A percentile compares a stretch with the other conserved stretches of the same genome.
Conservation (phyloP, 2,113 vertebrate species). For the Cololabis saira region DNA sequence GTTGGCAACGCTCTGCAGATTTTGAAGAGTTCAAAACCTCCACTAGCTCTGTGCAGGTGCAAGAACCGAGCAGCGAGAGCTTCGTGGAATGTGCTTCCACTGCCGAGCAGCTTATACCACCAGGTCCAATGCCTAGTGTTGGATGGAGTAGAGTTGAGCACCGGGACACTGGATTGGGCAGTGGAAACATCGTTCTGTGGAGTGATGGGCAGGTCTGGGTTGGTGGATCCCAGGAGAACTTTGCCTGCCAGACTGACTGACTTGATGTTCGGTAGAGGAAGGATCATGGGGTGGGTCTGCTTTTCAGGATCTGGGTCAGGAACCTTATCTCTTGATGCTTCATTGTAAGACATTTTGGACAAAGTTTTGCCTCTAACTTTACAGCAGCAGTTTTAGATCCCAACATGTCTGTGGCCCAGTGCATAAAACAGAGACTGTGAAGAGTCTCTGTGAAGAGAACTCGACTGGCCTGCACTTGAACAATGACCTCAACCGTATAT, state of each 20-base stretch:
- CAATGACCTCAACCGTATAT: not conserved
- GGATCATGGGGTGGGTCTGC: not conserved
- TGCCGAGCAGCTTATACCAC: not conserved
- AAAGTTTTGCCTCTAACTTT: not conserved
- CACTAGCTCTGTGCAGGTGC: no score
- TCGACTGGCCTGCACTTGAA: not conserved
- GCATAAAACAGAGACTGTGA: not conserved
- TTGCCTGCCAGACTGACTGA: not conserved
- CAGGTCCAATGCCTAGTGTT: not conserved
- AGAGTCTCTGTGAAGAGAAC: not conserved
- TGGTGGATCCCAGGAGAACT: not conserved
- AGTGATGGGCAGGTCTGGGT: not conserved
- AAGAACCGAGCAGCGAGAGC: not conserved
- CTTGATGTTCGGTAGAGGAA: no score
- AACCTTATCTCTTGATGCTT: not conserved
- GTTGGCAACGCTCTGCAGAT: no score
- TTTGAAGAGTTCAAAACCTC: no score
- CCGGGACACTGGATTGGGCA: not conserved
- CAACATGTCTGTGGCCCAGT: not conserved
- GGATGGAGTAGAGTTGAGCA: not conserved
- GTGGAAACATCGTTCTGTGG: not conserved
- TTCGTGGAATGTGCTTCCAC: not conserved
- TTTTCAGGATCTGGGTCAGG: not conserved
- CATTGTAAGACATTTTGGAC: not conserved
- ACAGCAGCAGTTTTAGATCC: not conserved